Conservation (phyloP, 1,140 invertebrate species). For the Palaemon carinicauda region DNA sequence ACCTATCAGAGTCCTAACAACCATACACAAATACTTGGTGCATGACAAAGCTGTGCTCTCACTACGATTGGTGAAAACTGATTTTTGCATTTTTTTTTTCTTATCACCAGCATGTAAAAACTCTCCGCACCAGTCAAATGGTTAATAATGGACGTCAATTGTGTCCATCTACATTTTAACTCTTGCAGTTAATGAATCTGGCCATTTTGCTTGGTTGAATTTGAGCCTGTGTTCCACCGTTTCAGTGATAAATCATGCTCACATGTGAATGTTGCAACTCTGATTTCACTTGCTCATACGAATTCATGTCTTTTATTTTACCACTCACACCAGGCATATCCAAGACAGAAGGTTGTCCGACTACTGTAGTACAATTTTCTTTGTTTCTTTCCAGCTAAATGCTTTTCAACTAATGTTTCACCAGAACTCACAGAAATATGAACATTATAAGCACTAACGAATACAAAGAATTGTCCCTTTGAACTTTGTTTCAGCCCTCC, state of each 20-base stretch:
- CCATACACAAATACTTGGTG: slow-evolving; percentile 23
- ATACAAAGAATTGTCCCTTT: background rate
- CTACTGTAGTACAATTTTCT: background rate
- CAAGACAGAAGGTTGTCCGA: slow-evolving; percentile 1
- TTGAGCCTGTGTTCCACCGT: no score
- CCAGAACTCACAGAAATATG: slow-evolving; percentile 18
- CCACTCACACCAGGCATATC: background rate
- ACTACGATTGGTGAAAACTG: slow-evolving; percentile 11
- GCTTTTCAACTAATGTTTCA: slow-evolving; percentile 4
- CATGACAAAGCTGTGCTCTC: background rate
- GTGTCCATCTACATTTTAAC: slow-evolving; percentile 6
- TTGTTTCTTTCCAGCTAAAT: slow-evolving; percentile 1
- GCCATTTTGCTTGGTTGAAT: slow-evolving; percentile 11
- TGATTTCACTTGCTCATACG: background rate
- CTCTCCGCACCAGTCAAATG: slow-evolving; percentile 15
- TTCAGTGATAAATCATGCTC: slow-evolving; percentile 25
- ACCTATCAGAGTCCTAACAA: slow-evolving; percentile 19
- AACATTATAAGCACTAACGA: slow-evolving; percentile 12
- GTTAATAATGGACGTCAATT: slow-evolving; percentile 22
- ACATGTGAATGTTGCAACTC: background rate
- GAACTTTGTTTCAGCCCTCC: slow-evolving; percentile 5
- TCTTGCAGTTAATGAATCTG: background rate
- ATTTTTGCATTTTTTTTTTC: background rate
- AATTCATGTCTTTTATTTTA: background rate
- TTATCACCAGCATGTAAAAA: background rate